A percentile compares a stretch with the other conserved stretches of the same genome.
These are phyloP conservation scores for Pantelozetes paolii DNA, from an alignment of 2,888 invertebrate species.

Conservation along the genomic window DNA sequence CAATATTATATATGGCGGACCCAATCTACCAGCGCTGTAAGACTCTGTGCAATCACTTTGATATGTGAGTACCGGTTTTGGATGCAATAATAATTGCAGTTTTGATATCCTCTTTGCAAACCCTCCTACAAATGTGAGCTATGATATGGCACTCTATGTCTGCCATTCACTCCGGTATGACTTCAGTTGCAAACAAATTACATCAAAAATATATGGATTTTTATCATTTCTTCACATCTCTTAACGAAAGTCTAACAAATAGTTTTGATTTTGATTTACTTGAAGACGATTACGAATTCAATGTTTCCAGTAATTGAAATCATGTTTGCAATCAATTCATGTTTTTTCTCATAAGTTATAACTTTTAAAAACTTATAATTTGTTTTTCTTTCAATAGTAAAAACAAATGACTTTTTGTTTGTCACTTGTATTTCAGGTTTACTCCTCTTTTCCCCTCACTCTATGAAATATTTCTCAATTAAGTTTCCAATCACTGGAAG, in stretches of 20 bases:
- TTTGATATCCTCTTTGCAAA: slow-evolving; percentile 34
- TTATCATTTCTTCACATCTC: slow-evolving; percentile 32
- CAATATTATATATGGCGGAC: slow-evolving; percentile 33
- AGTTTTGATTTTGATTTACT: slow-evolving; percentile 4
- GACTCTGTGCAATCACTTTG: slow-evolving; percentile 14
- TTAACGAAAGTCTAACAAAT: background rate
- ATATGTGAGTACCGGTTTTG: slow-evolving; percentile 37
- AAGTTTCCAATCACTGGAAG: background rate
- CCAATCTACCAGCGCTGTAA: background rate
- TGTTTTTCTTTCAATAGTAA: slow-evolving; percentile 24
- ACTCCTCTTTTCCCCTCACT: slow-evolving; percentile 1
- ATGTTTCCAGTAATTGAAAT: background rate
- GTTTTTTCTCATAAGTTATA: background rate
- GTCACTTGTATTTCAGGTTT: slow-evolving; percentile 19
- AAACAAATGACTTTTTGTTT: slow-evolving; percentile 35
- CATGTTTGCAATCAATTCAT: slow-evolving; percentile 15
- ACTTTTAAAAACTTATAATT: slow-evolving; percentile 17
- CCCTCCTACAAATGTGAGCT: slow-evolving; percentile 35
- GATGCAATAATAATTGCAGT: slow-evolving; percentile 30
- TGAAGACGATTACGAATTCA: background rate
- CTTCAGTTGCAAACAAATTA: background rate
- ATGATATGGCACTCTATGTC: background rate
- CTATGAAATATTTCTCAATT: slow-evolving; percentile 34
- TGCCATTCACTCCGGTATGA: slow-evolving; percentile 1
- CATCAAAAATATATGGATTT: slow-evolving; percentile 14